Conservation (phyloP, 2,113 vertebrate species). For the Tragelaphus strepsiceros region DNA sequence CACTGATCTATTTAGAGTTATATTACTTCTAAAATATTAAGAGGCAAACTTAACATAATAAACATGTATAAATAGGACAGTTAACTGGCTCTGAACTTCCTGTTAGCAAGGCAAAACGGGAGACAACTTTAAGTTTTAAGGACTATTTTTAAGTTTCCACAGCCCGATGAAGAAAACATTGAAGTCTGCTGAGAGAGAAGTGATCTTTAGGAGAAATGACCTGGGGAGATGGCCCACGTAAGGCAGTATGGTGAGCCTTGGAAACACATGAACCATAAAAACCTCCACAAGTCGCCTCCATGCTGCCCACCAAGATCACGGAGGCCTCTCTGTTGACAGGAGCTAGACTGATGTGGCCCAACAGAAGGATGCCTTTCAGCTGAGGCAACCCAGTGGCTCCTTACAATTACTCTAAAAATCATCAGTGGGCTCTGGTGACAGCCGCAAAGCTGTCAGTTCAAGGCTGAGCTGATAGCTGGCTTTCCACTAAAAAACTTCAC, state of each 20-base stretch:
- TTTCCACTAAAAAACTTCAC: background rate
- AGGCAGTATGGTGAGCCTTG: background rate
- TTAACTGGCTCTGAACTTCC: background rate
- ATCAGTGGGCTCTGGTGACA: background rate
- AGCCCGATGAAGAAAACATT: background rate
- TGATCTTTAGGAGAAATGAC: background rate
- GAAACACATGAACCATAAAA: background rate
- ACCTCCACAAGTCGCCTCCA: background rate
- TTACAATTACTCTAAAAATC: background rate
- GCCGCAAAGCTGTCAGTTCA: background rate
- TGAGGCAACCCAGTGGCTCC: background rate
- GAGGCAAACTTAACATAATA: background rate
- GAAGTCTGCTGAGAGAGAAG: background rate
- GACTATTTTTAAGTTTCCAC: background rate
- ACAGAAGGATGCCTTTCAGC: background rate
- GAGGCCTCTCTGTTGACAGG: background rate
- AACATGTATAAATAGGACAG: background rate
- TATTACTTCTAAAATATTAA: background rate
- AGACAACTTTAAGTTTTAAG: background rate
- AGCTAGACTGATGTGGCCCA: background rate
- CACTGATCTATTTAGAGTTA: background rate
- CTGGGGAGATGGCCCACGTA: fast-evolving
- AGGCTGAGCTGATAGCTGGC: background rate
- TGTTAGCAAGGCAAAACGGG: background rate
- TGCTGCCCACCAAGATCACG: background rate